Evolutionary conservation across 30 jellyfish, hydroid and myxozoan species (phyloP), one percentile per base, ranked within the genome.

Genomic region (Aurelia aurita complex sp. Pacific): DNA sequence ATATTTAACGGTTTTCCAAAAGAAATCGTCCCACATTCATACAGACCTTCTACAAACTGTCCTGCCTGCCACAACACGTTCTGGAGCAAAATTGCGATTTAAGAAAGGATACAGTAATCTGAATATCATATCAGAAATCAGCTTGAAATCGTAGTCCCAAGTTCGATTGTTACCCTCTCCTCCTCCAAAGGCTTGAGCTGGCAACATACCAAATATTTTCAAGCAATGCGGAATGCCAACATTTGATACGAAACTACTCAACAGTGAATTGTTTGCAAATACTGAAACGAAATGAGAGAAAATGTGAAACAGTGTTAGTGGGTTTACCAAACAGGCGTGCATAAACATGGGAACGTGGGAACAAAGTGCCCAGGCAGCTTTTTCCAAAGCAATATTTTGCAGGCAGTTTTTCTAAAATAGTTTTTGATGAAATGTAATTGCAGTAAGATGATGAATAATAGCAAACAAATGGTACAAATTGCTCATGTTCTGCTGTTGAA

Each of bases 81-180:
- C 1, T 9, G 57, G 1, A 7, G 13, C 14, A 18, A 18, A n/a
- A 72, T 0, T 5, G 14, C 19, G 8, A 34, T 33, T 2, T 17
- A 17, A 60, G 55, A 64, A 85, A 86, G 81, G 96, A 86, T 86
- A 86, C 96, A 76, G 42, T 3, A 64, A 62, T 35, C 87, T 67
- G 74, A 86, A 73, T 14, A 72, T 43, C 76, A 69, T n/a, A 42
- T 77, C 81, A 29, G 89, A 35, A 10, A 86, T 86, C 36, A 77
- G 63, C 51, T 76, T 78, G 64, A 71, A 50, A 42, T 74, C 77
- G 53, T 76, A 79, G 13, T 14, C 64, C 89, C 85, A 72, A 6
- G 79, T 75, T 15, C 77, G 76, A 10, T 38, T 60, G 38, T 33
- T 34, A 23, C 46, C 4, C 17, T 40, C 36, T 16, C 46, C 19